A percentile compares a stretch with the other conserved stretches of the same genome.
Conservation (phyloP, 2,113 vertebrate species). For the Pelmatolapia mariae region DNA sequence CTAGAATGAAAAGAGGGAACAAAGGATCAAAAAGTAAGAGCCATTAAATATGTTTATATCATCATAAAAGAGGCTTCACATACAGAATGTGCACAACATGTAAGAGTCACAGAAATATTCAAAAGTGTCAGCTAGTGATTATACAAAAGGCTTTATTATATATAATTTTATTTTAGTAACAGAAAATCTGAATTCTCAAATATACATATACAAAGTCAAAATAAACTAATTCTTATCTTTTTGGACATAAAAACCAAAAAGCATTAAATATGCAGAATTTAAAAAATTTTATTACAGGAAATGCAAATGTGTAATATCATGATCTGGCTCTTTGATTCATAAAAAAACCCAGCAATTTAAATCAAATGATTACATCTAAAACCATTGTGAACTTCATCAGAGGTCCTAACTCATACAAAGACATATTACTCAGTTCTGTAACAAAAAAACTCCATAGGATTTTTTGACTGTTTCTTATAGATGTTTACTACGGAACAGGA, state of each 20-base stretch:
- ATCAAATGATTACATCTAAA: background rate
- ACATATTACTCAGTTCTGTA: background rate
- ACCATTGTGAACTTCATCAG: background rate
- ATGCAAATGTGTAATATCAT: background rate
- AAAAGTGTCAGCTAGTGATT: background rate
- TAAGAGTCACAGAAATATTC: background rate
- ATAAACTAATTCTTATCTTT: background rate
- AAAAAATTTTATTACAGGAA: fast-evolving
- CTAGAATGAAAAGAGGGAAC: background rate
- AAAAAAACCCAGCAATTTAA: background rate
- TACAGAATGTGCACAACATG: background rate
- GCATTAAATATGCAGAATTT: background rate
- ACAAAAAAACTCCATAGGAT: background rate
- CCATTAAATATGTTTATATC: background rate
- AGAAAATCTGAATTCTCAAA: background rate
- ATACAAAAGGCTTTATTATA: background rate
- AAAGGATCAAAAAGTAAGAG: background rate
- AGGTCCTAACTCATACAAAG: background rate
- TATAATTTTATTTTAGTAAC: fast-evolving
- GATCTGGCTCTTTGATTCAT: fast-evolving
- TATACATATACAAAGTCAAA: background rate
- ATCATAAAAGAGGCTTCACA: background rate
- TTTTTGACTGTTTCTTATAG: background rate
- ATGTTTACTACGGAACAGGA: background rate
- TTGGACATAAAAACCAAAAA: background rate